phyloP scores from a whole-genome alignment of 2,113 vertebrate genomes.

The Clarias macrocephalus region DNA sequence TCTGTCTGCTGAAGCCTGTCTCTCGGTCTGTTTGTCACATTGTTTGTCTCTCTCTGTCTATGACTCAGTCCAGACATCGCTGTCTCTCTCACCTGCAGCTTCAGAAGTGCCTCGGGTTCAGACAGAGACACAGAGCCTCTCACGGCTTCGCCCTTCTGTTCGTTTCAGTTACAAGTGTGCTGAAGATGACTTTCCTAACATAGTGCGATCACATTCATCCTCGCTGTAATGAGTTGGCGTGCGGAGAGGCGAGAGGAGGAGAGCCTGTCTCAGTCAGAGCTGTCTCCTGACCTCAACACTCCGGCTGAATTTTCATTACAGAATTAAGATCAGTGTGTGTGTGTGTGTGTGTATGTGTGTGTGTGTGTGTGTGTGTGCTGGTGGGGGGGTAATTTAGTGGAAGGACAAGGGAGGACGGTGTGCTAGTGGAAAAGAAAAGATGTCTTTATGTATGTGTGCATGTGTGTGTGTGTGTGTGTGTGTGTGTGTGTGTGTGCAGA shows the following conservation, averaged over 20 bases:
- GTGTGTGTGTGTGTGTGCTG: neutral
- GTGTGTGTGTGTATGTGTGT: neutral
- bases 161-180: neutral
- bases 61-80: neutral
- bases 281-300: neutral
- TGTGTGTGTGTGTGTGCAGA: neutral
- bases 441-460: neutral
- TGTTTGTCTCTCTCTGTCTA: neutral
- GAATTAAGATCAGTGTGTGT: neutral
- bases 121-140: neutral
- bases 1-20: neutral
- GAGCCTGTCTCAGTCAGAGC: neutral
- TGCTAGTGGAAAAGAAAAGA: no score
- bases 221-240: neutral
- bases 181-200: neutral
- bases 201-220: neutral
- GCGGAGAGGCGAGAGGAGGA: neutral
- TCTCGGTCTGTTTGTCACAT: neutral
- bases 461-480: neutral
- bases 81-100: neutral
- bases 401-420: no score
- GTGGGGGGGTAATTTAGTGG: no score
- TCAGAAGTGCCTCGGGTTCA: neutral
- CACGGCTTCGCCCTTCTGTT: neutral
- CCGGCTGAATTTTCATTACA: slow-evolving; percentile 19